Base-by-base conservation (phyloP, 2,797 vertebrate species). In the Pygocentrus nattereri region DNA sequence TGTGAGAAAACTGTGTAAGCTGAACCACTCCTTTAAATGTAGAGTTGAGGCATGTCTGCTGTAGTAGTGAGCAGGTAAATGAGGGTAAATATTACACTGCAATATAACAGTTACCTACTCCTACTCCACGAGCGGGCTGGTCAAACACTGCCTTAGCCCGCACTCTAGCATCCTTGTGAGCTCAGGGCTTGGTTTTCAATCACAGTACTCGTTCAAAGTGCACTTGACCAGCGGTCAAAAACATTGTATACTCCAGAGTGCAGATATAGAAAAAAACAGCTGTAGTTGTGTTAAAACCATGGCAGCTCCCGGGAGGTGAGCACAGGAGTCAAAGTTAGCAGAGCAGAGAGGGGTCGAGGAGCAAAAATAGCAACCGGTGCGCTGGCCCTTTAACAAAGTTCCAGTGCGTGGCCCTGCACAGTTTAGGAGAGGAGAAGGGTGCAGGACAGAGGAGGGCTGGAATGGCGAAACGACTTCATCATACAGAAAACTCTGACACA, bases 341-440 rank as follows among this genome's bases (percentile, higher is more conserved):
- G 59, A 61, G 59, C 23, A 59, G 58, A 30, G 59, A 34, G 34
- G 38, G 73, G 67, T 78, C 34, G 41, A 31, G n/a, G 50, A 41
- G 41, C 41, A 76, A 23, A 15, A 1, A 23, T 0, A 11, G 68
- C 2, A 50, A 86, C 85, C 84, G 83, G 84, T 83, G 85, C 34
- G 50, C 91, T 90, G 87, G 87, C 90, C 88, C 94, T 95, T 95
- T 95, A 95, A 95, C 89, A 89, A 44, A 90, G 91, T 93, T 89
- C 89, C 87, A 89, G 90, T 70, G 68, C 73, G 83, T 81, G 84
- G 84, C 83, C 85, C 77, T 75, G 81, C 75, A 82, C 64, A 81
- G 78, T 88, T 83, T 78, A 11, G 41, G 41, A n/a, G n/a, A 75
- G 83, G 75, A 58, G 70, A 78, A 67, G 72, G 67, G 68, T 67